phyloP scores from a whole-genome alignment of 2,888 invertebrate genomes.

The Brachypterus glaber region DNA sequence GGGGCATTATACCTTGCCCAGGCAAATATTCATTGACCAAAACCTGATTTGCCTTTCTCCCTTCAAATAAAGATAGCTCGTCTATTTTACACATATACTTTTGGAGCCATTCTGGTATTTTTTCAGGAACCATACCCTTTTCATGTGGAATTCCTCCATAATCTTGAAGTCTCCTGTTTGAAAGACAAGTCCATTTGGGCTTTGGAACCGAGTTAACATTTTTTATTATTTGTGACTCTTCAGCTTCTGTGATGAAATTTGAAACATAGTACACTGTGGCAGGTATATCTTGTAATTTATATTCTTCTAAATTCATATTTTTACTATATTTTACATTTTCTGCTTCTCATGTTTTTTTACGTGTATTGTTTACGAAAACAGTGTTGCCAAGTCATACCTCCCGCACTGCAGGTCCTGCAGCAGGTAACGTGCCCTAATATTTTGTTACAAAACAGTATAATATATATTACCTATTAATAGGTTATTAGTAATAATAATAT shows the following conservation, averaged over 20 bases:
- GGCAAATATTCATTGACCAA: conserved; percentile 89
- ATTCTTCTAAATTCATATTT: too few species aligned
- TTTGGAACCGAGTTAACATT: conserved; percentile 72
- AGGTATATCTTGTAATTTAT: conserved; percentile 34
- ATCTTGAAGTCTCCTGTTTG: conserved; percentile 88
- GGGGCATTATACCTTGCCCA: conserved; percentile 95
- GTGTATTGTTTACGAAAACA: too few species aligned
- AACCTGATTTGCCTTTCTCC: conserved; percentile 79
- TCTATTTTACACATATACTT: conserved; percentile 61
- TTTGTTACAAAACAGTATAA: too few species aligned
- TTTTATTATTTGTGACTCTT: conserved; percentile 61
- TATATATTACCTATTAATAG: too few species aligned
- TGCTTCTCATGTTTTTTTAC: too few species aligned
- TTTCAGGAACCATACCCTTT: conserved; percentile 88
- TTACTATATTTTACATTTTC: too few species aligned
- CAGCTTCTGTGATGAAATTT: conserved; percentile 69
- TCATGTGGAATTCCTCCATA: conserved; percentile 93
- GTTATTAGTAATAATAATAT: too few species aligned
- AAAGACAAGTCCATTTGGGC: conserved; percentile 93
- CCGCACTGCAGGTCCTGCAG: too few species aligned
- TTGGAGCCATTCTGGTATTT: conserved; percentile 78
- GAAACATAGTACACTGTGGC: conserved; percentile 72
- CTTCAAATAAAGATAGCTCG: conserved; percentile 58
- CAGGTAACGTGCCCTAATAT: too few species aligned
- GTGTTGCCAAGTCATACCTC: too few species aligned